Percentiles rank a stretch among this genome's conserved stretches.
These are phyloP conservation scores for Leiothrix lutea DNA, from an alignment of 2,113 vertebrate genomes.

Conservation along the genomic window DNA sequence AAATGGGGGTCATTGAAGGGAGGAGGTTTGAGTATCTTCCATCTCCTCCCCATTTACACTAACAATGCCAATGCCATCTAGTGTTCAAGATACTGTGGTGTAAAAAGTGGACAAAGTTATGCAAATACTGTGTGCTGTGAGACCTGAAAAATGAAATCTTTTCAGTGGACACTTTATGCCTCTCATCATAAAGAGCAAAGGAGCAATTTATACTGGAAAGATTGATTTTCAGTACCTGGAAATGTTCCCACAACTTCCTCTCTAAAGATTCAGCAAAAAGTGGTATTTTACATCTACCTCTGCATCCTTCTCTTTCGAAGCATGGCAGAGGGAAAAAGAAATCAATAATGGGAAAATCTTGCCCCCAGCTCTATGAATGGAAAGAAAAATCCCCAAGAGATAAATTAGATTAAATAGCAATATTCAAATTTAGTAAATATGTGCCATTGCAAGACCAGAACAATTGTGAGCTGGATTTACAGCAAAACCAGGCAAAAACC, in stretches of 20 bases:
- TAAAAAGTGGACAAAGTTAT: neutral
- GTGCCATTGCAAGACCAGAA: neutral
- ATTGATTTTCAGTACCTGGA: neutral
- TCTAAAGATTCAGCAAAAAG: neutral
- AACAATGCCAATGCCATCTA: slow-evolving; percentile 33
- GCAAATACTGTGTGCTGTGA: neutral
- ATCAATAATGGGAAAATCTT: neutral
- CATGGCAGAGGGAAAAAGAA: neutral
- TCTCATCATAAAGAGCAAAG: neutral
- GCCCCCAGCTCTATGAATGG: neutral
- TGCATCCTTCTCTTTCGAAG: neutral
- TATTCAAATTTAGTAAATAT: neutral
- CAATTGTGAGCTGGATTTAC: neutral
- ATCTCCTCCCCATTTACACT: neutral
- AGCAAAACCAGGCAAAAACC: neutral
- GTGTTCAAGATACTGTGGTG: neutral
- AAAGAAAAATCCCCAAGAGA: neutral
- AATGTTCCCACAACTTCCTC: neutral
- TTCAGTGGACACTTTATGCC: neutral
- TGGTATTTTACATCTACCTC: neutral
- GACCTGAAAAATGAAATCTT: neutral
- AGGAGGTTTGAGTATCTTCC: neutral
- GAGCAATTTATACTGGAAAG: neutral
- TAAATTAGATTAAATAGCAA: neutral
- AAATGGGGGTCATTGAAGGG: neutral